Evolutionary conservation across 1,140 invertebrate genomes (phyloP), one percentile per base, ranked within the genome.

Genomic region (Zophobas atratus): DNA sequence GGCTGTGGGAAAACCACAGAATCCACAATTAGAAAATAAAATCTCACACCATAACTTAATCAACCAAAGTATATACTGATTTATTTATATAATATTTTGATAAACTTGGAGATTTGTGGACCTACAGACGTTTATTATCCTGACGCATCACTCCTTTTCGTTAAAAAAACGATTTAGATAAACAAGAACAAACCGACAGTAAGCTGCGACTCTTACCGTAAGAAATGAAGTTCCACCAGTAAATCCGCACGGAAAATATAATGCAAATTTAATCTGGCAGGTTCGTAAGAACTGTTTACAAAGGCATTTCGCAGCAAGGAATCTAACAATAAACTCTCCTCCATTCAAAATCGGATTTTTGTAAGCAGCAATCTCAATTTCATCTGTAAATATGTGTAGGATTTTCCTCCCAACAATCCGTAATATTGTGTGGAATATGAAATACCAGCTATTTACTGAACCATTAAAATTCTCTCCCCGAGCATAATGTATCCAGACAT

Each of bases 381-480:
- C 41, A 56, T 43, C 33, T 39, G 71, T 73, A 56, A 73, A 73
- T 73, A 73, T 55, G 49, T 55, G 71, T 56, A 55, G 49, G 48
- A 53, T 43, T 67, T 67, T 67, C 39, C 38, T 67, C 60, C n/a
- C 39, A 67, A 43, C 60, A 67, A 67, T 67, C 60, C 39, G 36
- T 43, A 67, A 67, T 67, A 67, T 57, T 57, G 55, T 57, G 55
- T 48, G 39, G 60, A 73, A 73, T 38, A 73, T 73, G 71, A 73
- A 73, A 73, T 73, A 73, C 71, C 71, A 35, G 49, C 71, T 38
- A 73, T 73, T 73, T 73, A 55, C 71, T 73, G 41, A 73, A 56
- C 71, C 71, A 56, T 73, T 73, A 73, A 73, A 73, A 51, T 56
- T 41, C 55, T 48, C 49, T 55, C 55, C n/a, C n/a, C 41, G 51